Conservation (phyloP, 2,888 invertebrate species). For the Lacanobia wlatinum region DNA sequence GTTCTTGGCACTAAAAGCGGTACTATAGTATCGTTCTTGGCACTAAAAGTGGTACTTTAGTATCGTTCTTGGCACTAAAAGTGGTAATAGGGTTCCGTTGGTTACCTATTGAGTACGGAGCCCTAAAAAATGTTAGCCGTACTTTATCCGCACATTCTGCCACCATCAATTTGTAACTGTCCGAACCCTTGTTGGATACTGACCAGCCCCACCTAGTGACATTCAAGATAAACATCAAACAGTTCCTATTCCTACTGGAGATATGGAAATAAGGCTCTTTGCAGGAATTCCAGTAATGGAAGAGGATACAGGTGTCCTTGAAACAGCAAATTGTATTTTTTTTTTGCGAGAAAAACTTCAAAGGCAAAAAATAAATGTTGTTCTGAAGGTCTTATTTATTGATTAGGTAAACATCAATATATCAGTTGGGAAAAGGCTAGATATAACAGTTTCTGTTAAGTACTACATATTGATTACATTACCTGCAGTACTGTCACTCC, state of each 20-base stretch:
- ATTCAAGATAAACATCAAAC: conserved; percentile 26
- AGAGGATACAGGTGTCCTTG: background rate
- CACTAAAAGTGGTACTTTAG: too few species aligned
- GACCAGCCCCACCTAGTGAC: conserved; percentile 27
- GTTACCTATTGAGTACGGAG: too few species aligned
- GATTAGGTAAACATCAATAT: too few species aligned
- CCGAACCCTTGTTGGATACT: conserved; percentile 40
- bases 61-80: too few species aligned
- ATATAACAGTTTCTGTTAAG: too few species aligned
- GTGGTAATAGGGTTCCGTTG: too few species aligned
- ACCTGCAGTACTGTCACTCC: too few species aligned
- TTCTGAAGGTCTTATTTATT: too few species aligned
- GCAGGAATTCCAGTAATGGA: background rate
- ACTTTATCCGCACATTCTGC: conserved; percentile 5
- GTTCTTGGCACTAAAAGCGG: too few species aligned
- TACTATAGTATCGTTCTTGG: too few species aligned
- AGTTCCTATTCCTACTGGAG: conserved; percentile 13
- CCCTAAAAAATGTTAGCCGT: conserved; percentile 19
- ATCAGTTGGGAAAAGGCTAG: too few species aligned
- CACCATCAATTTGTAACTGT: conserved; percentile 42
- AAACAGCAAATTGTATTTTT: conserved; percentile 4
- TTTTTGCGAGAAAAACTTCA: background rate
- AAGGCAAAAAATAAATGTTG: background rate
- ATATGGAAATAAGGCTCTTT: conserved; percentile 11
- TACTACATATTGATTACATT: too few species aligned